Evolutionary conservation across 1,140 invertebrate species (phyloP).

Genomic region (Augochlora pura): DNA sequence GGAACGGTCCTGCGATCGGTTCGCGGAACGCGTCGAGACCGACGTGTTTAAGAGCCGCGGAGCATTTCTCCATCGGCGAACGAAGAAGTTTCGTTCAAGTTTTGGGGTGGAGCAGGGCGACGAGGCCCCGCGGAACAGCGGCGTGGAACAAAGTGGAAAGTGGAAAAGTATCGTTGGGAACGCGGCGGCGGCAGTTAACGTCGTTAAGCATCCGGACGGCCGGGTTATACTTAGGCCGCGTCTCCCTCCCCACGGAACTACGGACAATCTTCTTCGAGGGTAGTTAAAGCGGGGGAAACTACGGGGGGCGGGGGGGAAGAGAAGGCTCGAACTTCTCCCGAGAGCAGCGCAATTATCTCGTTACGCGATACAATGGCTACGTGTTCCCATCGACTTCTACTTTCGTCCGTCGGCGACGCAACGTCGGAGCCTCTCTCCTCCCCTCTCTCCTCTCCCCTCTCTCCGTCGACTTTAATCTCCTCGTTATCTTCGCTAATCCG

Average conservation of each 20-base stretch:
- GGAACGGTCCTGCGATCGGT: no score
- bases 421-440: no score
- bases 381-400: slow-evolving; percentile 4
- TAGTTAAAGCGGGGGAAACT: neutral
- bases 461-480: no score
- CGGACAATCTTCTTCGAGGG: slow-evolving; percentile 24
- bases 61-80: neutral
- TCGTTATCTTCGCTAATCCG: neutral
- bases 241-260: no score
- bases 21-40: no score
- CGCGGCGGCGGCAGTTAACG: slow-evolving; percentile 27
- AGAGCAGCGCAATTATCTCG: slow-evolving; percentile 16
- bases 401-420: neutral
- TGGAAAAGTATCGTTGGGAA: slow-evolving; percentile 21
- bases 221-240: neutral
- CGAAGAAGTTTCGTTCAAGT: neutral
- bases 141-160: slow-evolving; percentile 8
- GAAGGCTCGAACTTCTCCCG: neutral
- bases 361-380: slow-evolving; percentile 30
- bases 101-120: neutral
- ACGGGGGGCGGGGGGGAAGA: no score
- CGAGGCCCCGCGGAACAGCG: neutral
- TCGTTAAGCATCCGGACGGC: slow-evolving; percentile 32
- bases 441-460: no score
- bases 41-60: neutral